Evolutionary conservation across 2,888 invertebrate species (phyloP), one percentile per base, ranked within the genome.

Genomic region (Hymenopus coronatus): DNA sequence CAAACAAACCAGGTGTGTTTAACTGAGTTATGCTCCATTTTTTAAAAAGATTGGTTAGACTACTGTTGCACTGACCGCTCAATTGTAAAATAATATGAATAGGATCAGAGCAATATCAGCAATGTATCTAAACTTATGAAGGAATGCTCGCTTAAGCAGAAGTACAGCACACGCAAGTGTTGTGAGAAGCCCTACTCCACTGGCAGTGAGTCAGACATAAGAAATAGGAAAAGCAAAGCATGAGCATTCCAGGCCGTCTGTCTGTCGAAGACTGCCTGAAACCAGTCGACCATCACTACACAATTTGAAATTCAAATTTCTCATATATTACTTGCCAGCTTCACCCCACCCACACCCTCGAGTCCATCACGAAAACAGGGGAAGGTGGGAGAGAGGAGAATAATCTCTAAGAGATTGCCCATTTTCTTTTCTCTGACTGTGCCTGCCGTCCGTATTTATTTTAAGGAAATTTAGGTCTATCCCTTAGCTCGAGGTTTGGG

Each of bases 271-370:
- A 70, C 54, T 70, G 54, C 54, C 54, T 70, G 54, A 70, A 70
- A 70, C 54, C 54, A 70, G 54, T 70, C 54, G 70, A 40, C 70
- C 86, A 86, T 86, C 86, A 28, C 81, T 46, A 81, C 70, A 28
- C 86, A 86, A 86, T 86, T 86, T 86, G 86, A 86, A 86, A 86
- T 86, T 86, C 86, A 86, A 86, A 86, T 86, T 86, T 86, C 54
- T 30, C 86, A 86, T 86, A 28, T 86, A 86, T 86, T 86, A 86
- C 86, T 86, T 86, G 70, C 54, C 85, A 54, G 33, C 84, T 15
- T 25, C 84, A 33, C 84, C 28, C 85, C 85, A 85, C 85, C 85
- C 85, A 25, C 85, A 54, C 28, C 70, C 28, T 86, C 86, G 28
- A 81, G 86, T 86, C 86, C 81, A 86, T 86, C 81, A 81, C 20